These are phyloP conservation scores for Psilopsiagon aymara DNA, from an alignment of 2,113 vertebrate species.

Conservation along the genomic window DNA sequence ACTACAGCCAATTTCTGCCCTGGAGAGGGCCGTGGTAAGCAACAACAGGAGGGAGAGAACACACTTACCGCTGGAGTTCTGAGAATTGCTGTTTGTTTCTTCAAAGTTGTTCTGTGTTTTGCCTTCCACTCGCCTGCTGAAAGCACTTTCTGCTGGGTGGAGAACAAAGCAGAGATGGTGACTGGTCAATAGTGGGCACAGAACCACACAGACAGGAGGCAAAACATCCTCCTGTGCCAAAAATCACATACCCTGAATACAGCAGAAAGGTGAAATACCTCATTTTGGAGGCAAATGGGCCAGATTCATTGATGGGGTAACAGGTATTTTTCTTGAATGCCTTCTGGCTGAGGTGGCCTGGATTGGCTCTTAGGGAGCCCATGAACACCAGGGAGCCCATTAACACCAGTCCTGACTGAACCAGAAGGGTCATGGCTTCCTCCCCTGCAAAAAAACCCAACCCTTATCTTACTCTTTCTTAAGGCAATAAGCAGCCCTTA, in stretches of 20 bases:
- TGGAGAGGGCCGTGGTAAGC: neutral
- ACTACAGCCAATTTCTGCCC: neutral
- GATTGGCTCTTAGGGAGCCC: constrained; percentile 22
- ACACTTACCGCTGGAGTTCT: constrained; percentile 95
- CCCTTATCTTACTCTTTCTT: neutral
- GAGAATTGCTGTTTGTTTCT: constrained; percentile 92
- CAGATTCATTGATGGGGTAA: constrained; percentile 1
- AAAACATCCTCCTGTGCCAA: neutral
- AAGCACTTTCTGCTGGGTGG: constrained; percentile 85
- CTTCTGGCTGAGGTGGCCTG: constrained; percentile 29
- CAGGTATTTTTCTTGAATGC: neutral
- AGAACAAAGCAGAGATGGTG: constrained; percentile 48
- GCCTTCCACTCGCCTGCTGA: constrained; percentile 89
- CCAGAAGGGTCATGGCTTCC: neutral
- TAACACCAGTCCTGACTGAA: constrained; percentile 33
- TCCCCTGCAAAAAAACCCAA: neutral
- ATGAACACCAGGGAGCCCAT: constrained; percentile 20
- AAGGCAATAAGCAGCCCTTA: neutral
- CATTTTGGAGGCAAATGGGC: neutral
- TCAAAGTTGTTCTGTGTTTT: constrained; percentile 91
- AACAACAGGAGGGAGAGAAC: neutral
- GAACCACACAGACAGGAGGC: neutral
- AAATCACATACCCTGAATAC: neutral
- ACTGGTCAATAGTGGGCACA: neutral
- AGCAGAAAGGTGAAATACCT: constrained; percentile 2